Base-by-base conservation (phyloP, 2,113 vertebrate species). In the Takifugu bimaculatus region DNA sequence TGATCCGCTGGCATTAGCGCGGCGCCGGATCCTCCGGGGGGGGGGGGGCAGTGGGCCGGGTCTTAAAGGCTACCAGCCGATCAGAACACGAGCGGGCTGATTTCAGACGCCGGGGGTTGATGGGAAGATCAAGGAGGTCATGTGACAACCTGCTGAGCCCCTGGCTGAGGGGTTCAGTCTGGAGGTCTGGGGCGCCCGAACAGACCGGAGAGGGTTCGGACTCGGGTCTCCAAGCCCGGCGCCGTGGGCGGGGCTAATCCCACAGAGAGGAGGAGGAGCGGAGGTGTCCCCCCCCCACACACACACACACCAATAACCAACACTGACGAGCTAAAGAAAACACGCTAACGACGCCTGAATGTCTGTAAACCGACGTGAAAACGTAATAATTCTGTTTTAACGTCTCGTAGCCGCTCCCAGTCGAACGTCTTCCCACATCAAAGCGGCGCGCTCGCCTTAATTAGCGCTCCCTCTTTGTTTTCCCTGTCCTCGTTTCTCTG, bases 241-340 rank as follows among this genome's bases (percentile, higher is more conserved):
- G 35, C 35, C 11, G 35, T 39, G 35, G 35, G 35, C 35, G 35
- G 35, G 35, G 35, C 67, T 56, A 70, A 50, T 77, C 67, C 57
- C 65, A 71, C 48, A 50, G 39, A 53, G 43, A 6, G 3, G n/a
- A 44, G 0, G 12, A 42, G 29, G 25, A 60, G 26, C 42, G 35
- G 7, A 35, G 0, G 14, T 12, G 13, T 43, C 39, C 32, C 56
- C 20, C 20, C 20, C 20, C 20, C 20, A 1, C 20, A 53, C 52
- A 49, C 42, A 55, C 29, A 60, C 32, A 50, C 13, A 35, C 47
- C 35, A 54, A 44, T 12, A 60, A 55, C 11, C 56, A 39, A 39
- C 35, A 11, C 7, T 44, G 25, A 39, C 39, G 26, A 28, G 27
- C 51, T 26, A 47, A 35, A 14, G 4, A 47, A 35, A 35, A 26